Percentiles rank a stretch among this genome's conserved stretches.
Conservation (phyloP, 2,888 invertebrate species). For the Drosophila lacicola region DNA sequence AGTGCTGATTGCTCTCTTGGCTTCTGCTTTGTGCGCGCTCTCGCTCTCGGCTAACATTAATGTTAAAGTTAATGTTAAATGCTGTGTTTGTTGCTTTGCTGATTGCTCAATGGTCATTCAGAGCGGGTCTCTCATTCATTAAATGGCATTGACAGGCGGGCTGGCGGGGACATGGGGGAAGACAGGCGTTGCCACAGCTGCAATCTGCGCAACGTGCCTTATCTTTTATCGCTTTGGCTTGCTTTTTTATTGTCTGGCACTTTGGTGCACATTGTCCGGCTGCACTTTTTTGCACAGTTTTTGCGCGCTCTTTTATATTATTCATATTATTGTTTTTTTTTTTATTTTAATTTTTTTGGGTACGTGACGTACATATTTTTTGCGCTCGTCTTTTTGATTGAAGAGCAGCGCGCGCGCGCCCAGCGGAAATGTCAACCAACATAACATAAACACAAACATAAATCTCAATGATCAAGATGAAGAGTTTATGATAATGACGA, state of each 20-base stretch:
- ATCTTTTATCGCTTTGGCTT: conserved; percentile 73
- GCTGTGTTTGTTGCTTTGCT: conserved; percentile 53
- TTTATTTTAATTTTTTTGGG: conserved; percentile 39
- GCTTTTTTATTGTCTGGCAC: conserved; percentile 75
- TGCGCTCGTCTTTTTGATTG: conserved; percentile 68
- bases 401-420: conserved; percentile 56
- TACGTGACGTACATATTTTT: conserved; percentile 63
- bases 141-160: conserved; percentile 51
- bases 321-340: conserved; percentile 7
- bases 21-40: conserved; percentile 10
- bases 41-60: conserved; percentile 36
- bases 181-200: conserved; percentile 7
- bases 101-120: conserved; percentile 71
- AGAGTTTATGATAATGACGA: conserved; percentile 52
- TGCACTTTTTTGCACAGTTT: conserved; percentile 27
- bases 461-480: conserved; percentile 67
- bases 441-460: conserved; percentile 73
- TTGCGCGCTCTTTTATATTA: conserved; percentile 15
- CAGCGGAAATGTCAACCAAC: conserved; percentile 76
- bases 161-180: background rate
- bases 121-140: conserved; percentile 67
- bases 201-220: conserved; percentile 75
- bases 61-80: conserved; percentile 54
- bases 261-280: conserved; percentile 64
- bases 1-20: conserved; percentile 29